phyloP scores from a whole-genome alignment of 2,888 invertebrate genomes.

The Amiota minor region DNA sequence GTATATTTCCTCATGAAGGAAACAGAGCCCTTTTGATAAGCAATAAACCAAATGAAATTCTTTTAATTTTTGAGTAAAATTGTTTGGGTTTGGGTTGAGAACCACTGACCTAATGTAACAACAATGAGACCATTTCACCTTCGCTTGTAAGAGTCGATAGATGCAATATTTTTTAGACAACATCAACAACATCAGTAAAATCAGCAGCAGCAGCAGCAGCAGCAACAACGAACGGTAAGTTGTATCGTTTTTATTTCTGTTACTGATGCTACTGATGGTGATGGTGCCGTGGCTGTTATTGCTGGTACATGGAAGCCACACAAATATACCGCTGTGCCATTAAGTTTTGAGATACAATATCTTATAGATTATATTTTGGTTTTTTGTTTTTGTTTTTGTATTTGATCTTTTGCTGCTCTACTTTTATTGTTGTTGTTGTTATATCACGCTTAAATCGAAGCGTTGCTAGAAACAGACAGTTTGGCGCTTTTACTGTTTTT shows the following conservation, averaged over 20 bases:
- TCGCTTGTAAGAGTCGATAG: slow-evolving; percentile 1
- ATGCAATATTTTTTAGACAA: neutral
- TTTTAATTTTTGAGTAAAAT: too few relatives aligned
- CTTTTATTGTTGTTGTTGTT: slow-evolving; percentile 30
- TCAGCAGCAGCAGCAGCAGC: slow-evolving; percentile 34
- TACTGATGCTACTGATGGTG: slow-evolving; percentile 39
- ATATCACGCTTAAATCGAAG: slow-evolving; percentile 65
- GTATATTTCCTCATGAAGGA: too few relatives aligned
- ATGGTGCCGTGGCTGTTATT: slow-evolving; percentile 21
- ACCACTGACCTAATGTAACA: too few relatives aligned
- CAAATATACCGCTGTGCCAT: slow-evolving; percentile 49
- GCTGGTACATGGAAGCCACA: slow-evolving; percentile 57
- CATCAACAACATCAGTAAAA: slow-evolving; percentile 10
- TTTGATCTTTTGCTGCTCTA: slow-evolving; percentile 50
- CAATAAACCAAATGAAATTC: too few relatives aligned
- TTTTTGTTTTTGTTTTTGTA: slow-evolving; percentile 46
- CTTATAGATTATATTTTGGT: slow-evolving; percentile 62
- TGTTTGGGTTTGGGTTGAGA: too few relatives aligned
- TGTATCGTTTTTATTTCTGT: slow-evolving; percentile 26
- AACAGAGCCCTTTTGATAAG: too few relatives aligned
- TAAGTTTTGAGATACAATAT: slow-evolving; percentile 50
- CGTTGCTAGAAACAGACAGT: slow-evolving; percentile 57
- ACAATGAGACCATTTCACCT: neutral
- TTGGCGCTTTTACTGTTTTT: slow-evolving; percentile 54
- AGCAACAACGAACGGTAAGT: slow-evolving; percentile 33